Percentiles rank a stretch among this genome's conserved stretches.
These are phyloP conservation scores for Cydia pomonella DNA, from an alignment of 1,140 invertebrate genomes.

Conservation along the genomic window DNA sequence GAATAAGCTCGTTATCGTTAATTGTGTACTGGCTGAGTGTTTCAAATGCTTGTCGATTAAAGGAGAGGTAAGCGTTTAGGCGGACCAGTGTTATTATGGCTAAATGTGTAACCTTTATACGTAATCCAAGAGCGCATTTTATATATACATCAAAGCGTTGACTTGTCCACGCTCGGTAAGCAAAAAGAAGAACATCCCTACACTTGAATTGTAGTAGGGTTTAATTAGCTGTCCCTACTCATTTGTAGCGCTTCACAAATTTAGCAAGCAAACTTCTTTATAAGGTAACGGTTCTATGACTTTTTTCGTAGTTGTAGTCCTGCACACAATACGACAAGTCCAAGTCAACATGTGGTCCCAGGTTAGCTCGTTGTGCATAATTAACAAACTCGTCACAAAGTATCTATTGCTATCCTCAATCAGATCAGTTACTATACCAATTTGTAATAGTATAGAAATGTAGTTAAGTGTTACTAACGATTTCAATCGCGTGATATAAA, in stretches of 20 bases:
- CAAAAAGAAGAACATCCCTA: not conserved
- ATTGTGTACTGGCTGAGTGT: not conserved
- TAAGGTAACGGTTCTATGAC: slow-evolving; percentile 32
- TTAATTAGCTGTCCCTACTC: slow-evolving; percentile 31
- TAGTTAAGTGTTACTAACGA: no score
- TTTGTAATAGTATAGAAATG: no score
- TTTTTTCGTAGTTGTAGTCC: slow-evolving; percentile 42
- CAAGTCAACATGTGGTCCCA: slow-evolving; percentile 49
- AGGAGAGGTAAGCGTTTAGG: not conserved
- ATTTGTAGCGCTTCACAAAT: slow-evolving; percentile 31
- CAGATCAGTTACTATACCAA: not conserved
- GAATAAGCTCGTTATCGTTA: slow-evolving; percentile 25
- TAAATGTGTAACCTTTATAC: not conserved
- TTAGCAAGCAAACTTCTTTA: slow-evolving; percentile 36
- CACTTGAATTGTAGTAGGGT: no score
- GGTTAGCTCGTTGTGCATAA: slow-evolving; percentile 34
- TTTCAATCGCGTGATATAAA: no score
- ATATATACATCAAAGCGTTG: not conserved
- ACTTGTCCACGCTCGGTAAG: not conserved
- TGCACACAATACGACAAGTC: slow-evolving; percentile 39
- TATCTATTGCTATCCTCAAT: slow-evolving; percentile 12
- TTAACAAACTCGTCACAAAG: not conserved
- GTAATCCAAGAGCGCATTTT: not conserved
- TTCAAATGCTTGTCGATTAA: not conserved
- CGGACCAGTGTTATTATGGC: not conserved